A percentile compares a stretch with the other conserved stretches of the same genome.
These are phyloP conservation scores for Myotis planiceps DNA, from an alignment of 2,797 vertebrate species.

Conservation along the genomic window DNA sequence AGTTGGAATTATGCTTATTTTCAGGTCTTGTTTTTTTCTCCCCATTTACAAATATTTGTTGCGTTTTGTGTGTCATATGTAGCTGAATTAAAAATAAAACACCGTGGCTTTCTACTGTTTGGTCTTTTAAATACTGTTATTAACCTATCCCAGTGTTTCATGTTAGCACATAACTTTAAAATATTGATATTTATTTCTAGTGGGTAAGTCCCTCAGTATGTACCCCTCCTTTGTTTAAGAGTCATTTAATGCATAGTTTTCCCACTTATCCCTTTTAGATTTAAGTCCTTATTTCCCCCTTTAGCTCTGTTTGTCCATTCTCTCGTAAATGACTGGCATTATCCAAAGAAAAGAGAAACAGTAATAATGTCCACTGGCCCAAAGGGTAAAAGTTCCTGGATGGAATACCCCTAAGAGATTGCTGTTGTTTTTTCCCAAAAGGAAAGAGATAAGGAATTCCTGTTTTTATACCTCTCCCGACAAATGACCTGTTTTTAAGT, in stretches of 20 bases:
- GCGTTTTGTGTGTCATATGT: background rate
- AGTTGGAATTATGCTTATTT: background rate
- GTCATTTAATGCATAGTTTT: background rate
- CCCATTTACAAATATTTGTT: background rate
- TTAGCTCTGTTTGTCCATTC: background rate
- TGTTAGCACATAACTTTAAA: background rate
- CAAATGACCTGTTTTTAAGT: background rate
- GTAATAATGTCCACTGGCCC: background rate
- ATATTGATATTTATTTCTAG: background rate
- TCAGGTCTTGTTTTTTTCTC: conserved; percentile 3
- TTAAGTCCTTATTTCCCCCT: background rate
- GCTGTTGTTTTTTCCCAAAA: background rate
- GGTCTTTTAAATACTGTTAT: background rate
- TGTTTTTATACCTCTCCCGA: background rate
- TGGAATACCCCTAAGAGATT: background rate
- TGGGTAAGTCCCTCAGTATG: background rate
- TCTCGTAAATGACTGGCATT: background rate
- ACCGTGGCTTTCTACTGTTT: background rate
- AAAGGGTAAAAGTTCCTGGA: background rate
- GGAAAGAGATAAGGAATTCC: background rate
- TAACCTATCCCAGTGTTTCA: background rate
- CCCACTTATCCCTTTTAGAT: background rate
- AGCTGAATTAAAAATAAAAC: background rate
- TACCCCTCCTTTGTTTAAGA: background rate
- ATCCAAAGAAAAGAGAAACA: background rate